A percentile compares a stretch with the other conserved stretches of the same genome.
These are phyloP conservation scores for Spodoptera exigua DNA, from an alignment of 2,888 invertebrate species.

Conservation along the genomic window DNA sequence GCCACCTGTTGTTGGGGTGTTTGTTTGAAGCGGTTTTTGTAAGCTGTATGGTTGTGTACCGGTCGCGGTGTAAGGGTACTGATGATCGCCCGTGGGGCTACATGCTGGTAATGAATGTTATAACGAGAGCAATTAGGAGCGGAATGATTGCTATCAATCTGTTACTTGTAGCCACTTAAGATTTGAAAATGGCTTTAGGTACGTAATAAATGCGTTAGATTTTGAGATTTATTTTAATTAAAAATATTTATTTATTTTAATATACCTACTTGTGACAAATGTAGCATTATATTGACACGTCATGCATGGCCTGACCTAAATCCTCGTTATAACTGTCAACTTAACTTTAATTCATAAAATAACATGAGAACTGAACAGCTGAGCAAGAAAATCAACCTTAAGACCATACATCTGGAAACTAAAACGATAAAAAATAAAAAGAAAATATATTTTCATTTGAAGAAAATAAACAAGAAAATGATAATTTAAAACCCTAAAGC, in stretches of 20 bases:
- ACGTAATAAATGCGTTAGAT: background rate
- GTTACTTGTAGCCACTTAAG: conserved; percentile 1
- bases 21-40: conserved; percentile 11
- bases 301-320: too few relatives aligned
- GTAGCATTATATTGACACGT: too few relatives aligned
- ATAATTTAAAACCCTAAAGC: conserved; percentile 20
- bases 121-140: conserved; percentile 35
- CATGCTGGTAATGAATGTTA: conserved; percentile 35
- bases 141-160: conserved; percentile 36
- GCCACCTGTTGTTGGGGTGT: conserved; percentile 47
- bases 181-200: conserved; percentile 14
- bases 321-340: background rate
- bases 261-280: too few relatives aligned
- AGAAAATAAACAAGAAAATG: conserved; percentile 3
- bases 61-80: conserved; percentile 11
- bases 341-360: background rate
- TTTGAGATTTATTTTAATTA: too few relatives aligned
- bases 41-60: background rate
- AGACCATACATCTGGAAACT: conserved; percentile 3
- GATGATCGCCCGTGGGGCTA: conserved; percentile 13
- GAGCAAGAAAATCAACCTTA: conserved; percentile 1
- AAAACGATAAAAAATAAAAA: conserved; percentile 3
- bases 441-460: conserved; percentile 3
- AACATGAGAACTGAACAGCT: conserved; percentile 20
- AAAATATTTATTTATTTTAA: too few relatives aligned